Base-by-base conservation (phyloP, 2,888 invertebrate genomes). In the Antheraea yamamai region DNA sequence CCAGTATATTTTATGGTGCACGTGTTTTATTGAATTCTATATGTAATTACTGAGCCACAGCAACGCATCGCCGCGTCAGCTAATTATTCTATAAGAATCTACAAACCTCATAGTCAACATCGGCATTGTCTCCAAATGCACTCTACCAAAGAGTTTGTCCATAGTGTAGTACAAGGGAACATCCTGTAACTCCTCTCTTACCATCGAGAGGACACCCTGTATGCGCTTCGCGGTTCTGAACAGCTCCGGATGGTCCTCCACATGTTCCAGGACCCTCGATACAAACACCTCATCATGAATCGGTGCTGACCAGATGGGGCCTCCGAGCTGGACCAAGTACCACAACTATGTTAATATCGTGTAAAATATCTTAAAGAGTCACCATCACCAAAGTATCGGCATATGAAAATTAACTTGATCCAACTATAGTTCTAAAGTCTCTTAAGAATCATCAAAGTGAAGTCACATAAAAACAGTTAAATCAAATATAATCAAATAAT, bases 231-330 rank as follows among this genome's bases (percentile, higher is more conserved):
- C 92, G 0, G 99, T 99, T 18, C 95, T 95, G 76, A 97, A 93
- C 81, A 94, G 86, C 73, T 92, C 82, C 0, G 94, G 89, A 71
- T 91, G 87, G 26, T 90, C 85, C 70, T 93, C 88, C 12, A 96
- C 93, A 66, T 92, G 88, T 0, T 84, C 78, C 0, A 98, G 87
- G 12, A 99, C 95, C 70, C 96, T 92, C 1, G 94, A 85, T 0
- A 99, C 97, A 91, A 99, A 99, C 0, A 93, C 88, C 72, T 94
- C 92, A 81, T 98, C 96, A 90, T 99, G 99, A 66, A 99, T 96
- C 0, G 97, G 97, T 0, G 96, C 98, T 0, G 97, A 96, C 99
- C 99, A 99, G 80, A 99, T 97, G 0, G 99, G 99, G 1, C 99
- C 99, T 16, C 98, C 98, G 80, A 98, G 90, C 97, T 98, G 90